A percentile compares a stretch with the other conserved stretches of the same genome.
phyloP scores from a whole-genome alignment of 2,113 vertebrate genomes.

The Ranitomeya imitator region DNA sequence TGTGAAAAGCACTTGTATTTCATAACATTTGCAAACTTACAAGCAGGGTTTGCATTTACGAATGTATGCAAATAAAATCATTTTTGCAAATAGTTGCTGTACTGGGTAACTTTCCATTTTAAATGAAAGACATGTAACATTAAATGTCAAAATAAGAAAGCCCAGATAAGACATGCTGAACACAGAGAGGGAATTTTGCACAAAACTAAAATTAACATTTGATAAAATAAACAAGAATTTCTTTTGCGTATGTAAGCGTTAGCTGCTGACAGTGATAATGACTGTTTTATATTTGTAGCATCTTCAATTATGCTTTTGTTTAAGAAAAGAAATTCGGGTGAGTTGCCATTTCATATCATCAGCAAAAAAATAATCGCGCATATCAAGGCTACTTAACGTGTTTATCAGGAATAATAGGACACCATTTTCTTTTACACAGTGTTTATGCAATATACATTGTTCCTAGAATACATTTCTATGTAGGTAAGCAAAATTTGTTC shows the following conservation, averaged over 20 bases:
- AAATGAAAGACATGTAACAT: slow-evolving; percentile 17
- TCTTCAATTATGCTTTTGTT: slow-evolving; percentile 29
- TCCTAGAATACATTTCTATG: neutral
- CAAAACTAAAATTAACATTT: neutral
- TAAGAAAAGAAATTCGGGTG: slow-evolving; percentile 12
- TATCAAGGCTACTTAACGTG: neutral
- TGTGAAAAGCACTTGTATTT: neutral
- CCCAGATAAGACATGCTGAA: neutral
- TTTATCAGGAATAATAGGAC: neutral
- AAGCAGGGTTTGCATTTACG: neutral
- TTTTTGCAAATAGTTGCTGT: neutral
- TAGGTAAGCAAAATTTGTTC: neutral
- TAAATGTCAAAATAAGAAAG: neutral
- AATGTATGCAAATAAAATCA: neutral
- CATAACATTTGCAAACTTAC: neutral
- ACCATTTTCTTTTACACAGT: neutral
- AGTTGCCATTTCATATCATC: slow-evolving; percentile 9
- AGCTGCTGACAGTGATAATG: slow-evolving; percentile 14
- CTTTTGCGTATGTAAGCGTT: neutral
- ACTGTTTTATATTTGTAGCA: slow-evolving; percentile 24
- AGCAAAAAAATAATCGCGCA: neutral
- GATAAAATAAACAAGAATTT: slow-evolving; percentile 25
- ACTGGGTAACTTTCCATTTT: neutral
- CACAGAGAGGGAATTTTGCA: neutral
- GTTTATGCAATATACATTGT: neutral